phyloP scores from a whole-genome alignment of 2,113 vertebrate genomes.

The Dissostichus mawsoni region DNA sequence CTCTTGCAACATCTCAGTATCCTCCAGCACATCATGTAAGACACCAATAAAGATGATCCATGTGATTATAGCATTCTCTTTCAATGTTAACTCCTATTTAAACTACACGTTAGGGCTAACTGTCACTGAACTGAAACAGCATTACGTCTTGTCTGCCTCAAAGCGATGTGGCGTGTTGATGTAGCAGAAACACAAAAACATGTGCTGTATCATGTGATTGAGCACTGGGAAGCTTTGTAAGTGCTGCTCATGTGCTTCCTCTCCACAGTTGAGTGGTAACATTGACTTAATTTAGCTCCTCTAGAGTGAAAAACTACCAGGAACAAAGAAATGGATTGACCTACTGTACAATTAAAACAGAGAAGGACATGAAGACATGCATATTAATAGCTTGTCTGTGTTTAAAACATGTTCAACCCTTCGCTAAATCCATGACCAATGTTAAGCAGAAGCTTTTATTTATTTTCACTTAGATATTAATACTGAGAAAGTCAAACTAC shows the following conservation, averaged over 20 bases:
- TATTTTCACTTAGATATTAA: neutral
- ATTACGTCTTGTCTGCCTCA: neutral
- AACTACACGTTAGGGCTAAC: neutral
- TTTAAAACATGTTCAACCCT: neutral
- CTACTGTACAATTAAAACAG: neutral
- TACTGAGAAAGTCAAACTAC: neutral
- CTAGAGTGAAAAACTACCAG: neutral
- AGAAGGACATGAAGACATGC: neutral
- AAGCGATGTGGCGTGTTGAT: neutral
- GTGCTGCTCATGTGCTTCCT: conserved; percentile 32
- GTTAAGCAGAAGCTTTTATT: neutral
- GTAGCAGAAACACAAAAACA: conserved; percentile 39
- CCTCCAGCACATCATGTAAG: neutral
- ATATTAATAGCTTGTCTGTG: neutral
- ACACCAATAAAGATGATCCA: neutral
- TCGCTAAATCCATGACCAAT: neutral
- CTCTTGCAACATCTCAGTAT: neutral
- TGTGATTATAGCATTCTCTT: neutral
- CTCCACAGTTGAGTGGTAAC: conserved; percentile 3
- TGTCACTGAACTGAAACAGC: conserved; percentile 3
- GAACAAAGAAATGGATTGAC: neutral
- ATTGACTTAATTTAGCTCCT: neutral
- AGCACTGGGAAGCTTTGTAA: conserved; percentile 21
- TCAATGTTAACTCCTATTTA: neutral
- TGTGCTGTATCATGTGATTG: conserved; percentile 60